Base-by-base conservation (phyloP, 2,888 invertebrate genomes). In the Drosophila buzzatii region DNA sequence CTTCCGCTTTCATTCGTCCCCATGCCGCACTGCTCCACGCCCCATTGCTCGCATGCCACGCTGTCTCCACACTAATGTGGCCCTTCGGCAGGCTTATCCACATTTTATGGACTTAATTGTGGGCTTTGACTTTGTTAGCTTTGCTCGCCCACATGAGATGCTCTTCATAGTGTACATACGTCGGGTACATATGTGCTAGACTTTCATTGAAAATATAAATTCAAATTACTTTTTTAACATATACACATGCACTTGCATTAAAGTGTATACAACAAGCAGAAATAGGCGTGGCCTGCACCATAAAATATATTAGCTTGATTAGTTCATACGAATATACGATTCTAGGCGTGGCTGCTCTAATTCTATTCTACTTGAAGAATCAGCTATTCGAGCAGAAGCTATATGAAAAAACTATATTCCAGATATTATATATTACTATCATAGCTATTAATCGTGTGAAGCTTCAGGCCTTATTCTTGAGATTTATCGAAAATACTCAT, bases 51-150 rank as follows among this genome's bases (percentile, higher is more conserved):
- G 6, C 27, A 27, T 62, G 47, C 47, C 27, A 49, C 31, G 4
- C 49, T 49, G n/a, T n/a, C 39, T 23, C 39, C 41, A 31, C 55
- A 18, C 49, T 51, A 33, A 18, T 51, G 45, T 35, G 44, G 51
- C 61, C 81, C 66, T 74, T 70, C 39, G 64, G 55, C 76, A 35
- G 76, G 65, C 76, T 79, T 82, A 82, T 84, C 69, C 63, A 58
- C 70, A 66, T 76, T 84, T 81, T 63, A 65, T 79, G 68, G 73
- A 60, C 85, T 70, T 84, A 82, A 81, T 84, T 82, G 70, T 82
- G 71, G 85, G 60, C 66, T 64, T 31, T 49, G n/a, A 49, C 49
- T n/a, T 31, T 31, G 49, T 31, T 49, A 31, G 18, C 31, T 33
- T 73, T 76, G 67, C n/a, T 42, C 45, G 55, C 52, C 56, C 45